Conservation (phyloP, 2,113 vertebrate genomes). For the Tragelaphus buxtoni region DNA sequence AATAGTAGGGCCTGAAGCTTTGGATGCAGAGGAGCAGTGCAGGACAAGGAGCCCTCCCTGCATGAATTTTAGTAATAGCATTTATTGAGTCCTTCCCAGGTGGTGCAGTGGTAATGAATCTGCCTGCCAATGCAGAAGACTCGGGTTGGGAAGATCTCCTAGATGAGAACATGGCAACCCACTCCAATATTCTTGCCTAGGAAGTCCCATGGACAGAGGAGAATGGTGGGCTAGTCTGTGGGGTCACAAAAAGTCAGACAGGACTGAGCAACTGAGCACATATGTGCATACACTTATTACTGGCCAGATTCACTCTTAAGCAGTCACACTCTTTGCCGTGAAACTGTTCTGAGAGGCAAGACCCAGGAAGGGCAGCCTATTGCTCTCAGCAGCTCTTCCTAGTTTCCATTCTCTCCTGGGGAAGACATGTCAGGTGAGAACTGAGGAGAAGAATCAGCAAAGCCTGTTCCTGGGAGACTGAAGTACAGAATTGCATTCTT, state of each 20-base stretch:
- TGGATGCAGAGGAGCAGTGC: background rate
- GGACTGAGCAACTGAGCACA: background rate
- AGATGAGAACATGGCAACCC: background rate
- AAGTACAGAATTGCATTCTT: background rate
- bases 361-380: background rate
- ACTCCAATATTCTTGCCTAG: background rate
- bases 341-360: background rate
- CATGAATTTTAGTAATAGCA: background rate
- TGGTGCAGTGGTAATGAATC: background rate
- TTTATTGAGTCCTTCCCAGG: background rate
- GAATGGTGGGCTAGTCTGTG: background rate
- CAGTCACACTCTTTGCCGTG: background rate
- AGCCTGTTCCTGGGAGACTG: background rate
- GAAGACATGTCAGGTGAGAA: background rate
- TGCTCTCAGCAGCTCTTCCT: background rate
- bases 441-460: background rate
- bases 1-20: background rate
- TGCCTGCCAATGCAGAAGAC: background rate
- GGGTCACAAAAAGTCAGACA: background rate
- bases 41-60: background rate
- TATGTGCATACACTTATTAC: background rate
- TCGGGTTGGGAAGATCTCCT: rapidly evolving
- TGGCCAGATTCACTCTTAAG: background rate
- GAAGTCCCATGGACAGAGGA: background rate
- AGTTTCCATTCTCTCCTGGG: background rate